Base-by-base conservation (phyloP, 1,140 invertebrate genomes). In the Meloidogyne exigua region DNA sequence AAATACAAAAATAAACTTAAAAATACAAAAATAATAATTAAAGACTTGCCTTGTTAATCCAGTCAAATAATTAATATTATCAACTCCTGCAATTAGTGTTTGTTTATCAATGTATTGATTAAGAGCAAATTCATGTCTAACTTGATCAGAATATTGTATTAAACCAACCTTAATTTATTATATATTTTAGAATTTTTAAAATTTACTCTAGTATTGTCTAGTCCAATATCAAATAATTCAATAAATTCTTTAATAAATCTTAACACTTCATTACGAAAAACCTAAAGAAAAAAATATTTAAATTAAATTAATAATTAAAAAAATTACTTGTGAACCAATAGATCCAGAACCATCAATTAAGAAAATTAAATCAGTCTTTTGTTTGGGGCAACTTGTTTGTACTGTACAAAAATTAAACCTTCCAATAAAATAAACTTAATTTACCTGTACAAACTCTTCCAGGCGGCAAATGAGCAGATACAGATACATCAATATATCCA, bases 91-190 rank as follows among this genome's bases (percentile, higher is more conserved):
- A 18, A 87, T 78, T 18, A 87, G 63, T 12, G 79, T 79, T 49
- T 72, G 44, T 64, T 87, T 84, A 63, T 87, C 85, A 9, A 76
- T 25, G 63, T 88, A 83, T 66, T 86, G 81, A 23, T 65, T 73
- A 62, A 73, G 23, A 21, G 39, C 39, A 65, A 73, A 73, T 36
- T 87, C 85, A 70, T 87, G 85, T 3, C 85, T 68, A 25, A 87
- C 88, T 62, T 87, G 85, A 72, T 87, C 85, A 32, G 84, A 87
- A 71, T 88, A 87, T 66, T 87, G 85, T n/a, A 87, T 88, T 12
- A 87, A 71, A n/a, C 85, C 87, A 13, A 87, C 72, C 39, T 68
- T n/a, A 5, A 32, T 68, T 65, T 32, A 9, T n/a, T n/a, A n/a
- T n/a, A n/a, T n/a, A 32, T 67, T 39, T 36, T 68, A 18, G 9